A percentile compares a stretch with the other conserved stretches of the same genome.
These are phyloP conservation scores for Mongoloraphidia duomilia DNA, from an alignment of 2,888 invertebrate species.

Conservation along the genomic window DNA sequence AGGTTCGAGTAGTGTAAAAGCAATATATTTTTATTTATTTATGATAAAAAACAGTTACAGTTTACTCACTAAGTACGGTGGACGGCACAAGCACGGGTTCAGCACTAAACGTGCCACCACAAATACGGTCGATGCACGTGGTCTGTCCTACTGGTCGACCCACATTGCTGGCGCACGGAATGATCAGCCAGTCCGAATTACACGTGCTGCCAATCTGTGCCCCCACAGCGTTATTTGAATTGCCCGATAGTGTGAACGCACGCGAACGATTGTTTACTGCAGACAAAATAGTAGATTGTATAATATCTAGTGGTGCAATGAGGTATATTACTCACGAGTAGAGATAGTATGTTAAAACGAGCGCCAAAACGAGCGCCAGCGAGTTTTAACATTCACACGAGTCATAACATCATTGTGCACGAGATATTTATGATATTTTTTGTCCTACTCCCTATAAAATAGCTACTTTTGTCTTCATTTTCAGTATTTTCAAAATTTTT, in stretches of 20 bases:
- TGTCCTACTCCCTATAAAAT: too few species aligned
- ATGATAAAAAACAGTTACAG: not conserved
- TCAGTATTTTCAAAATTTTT: too few species aligned
- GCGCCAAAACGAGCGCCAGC: too few species aligned
- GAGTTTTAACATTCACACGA: too few species aligned
- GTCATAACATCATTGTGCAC: too few species aligned
- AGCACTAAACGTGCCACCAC: slow-evolving; percentile 65
- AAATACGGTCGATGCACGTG: slow-evolving; percentile 64
- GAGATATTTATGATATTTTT: too few species aligned
- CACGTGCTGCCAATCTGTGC: slow-evolving; percentile 60
- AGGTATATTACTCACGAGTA: too few species aligned
- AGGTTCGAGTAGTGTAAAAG: too few species aligned
- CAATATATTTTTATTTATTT: too few species aligned
- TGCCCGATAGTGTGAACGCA: slow-evolving; percentile 64
- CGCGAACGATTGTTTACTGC: slow-evolving; percentile 55
- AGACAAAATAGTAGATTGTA: slow-evolving; percentile 18
- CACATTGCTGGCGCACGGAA: slow-evolving; percentile 61
- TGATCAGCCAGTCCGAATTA: slow-evolving; percentile 63
- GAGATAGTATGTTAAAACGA: too few species aligned
- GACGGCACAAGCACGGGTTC: slow-evolving; percentile 54
- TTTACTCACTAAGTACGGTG: slow-evolving; percentile 54
- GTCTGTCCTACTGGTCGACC: slow-evolving; percentile 42
- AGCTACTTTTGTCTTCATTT: too few species aligned
- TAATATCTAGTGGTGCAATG: too few species aligned
- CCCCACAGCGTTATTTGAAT: slow-evolving; percentile 45